Conservation (phyloP, 2,797 vertebrate species). For the Amblyraja radiata region DNA sequence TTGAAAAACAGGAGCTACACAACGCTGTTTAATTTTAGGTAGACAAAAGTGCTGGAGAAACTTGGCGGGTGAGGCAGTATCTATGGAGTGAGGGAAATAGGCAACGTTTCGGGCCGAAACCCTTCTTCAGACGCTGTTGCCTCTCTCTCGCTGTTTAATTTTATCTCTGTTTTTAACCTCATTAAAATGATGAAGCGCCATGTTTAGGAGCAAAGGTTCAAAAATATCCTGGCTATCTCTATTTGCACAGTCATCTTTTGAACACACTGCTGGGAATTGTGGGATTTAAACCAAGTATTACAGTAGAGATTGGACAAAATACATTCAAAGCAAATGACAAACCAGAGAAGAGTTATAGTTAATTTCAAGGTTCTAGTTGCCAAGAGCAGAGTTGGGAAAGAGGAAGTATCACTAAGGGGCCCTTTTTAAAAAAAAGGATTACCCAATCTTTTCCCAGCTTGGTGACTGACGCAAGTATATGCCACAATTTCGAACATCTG, state of each 20-base stretch:
- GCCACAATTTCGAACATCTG: no score
- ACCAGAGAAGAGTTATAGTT: background rate
- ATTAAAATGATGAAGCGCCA: background rate
- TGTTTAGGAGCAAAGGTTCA: background rate
- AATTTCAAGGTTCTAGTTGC: background rate
- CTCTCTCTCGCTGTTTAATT: no score
- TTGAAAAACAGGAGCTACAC: background rate
- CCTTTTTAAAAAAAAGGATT: background rate
- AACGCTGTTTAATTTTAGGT: background rate
- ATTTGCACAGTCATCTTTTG: background rate
- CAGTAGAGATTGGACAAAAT: background rate
- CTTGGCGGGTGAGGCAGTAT: no score
- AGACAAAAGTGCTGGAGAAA: no score
- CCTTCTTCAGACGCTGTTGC: no score
- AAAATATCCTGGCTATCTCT: background rate
- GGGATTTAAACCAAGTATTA: background rate
- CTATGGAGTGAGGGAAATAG: no score
- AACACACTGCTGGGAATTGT: background rate
- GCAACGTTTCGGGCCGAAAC: no score
- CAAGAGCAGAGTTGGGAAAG: background rate
- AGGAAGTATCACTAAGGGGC: background rate
- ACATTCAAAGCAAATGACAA: background rate
- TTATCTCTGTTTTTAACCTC: no score
- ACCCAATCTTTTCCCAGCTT: no score
- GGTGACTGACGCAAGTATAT: no score